These are phyloP conservation scores for Drosophila mayaguana DNA, from an alignment of 2,888 invertebrate genomes.

Conservation along the genomic window DNA sequence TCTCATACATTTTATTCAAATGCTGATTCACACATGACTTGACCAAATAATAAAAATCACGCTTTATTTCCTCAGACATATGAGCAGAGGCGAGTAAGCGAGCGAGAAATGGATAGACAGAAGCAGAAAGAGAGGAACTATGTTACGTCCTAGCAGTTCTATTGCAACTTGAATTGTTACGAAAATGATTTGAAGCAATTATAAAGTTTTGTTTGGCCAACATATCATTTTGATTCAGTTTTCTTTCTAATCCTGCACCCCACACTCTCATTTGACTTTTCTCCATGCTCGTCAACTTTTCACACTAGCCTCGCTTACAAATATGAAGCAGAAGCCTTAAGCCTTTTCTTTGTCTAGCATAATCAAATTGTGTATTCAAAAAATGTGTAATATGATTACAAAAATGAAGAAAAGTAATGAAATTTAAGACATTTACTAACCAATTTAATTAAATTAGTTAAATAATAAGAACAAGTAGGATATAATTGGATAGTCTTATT, in stretches of 20 bases:
- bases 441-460: background rate
- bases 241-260: background rate
- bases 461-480: too few relatives aligned
- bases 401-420: background rate
- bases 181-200: background rate
- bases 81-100: background rate
- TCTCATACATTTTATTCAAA: slow-evolving; percentile 47
- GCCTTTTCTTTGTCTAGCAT: background rate
- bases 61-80: slow-evolving; percentile 3
- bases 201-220: background rate
- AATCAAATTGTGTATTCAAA: background rate
- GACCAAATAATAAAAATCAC: slow-evolving; percentile 23
- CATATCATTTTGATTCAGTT: background rate
- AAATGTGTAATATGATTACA: too few relatives aligned
- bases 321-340: background rate
- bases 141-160: too few relatives aligned
- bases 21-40: slow-evolving; percentile 7
- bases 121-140: too few relatives aligned
- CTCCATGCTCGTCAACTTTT: background rate
- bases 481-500: too few relatives aligned
- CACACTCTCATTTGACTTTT: too few relatives aligned
- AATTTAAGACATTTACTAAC: background rate
- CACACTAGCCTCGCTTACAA: background rate
- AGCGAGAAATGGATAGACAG: background rate
- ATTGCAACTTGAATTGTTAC: too few relatives aligned